Percentiles rank a stretch among this genome's conserved stretches.
phyloP scores from a whole-genome alignment of 2,797 vertebrate genomes.

The Pyrrhura leucotis region DNA sequence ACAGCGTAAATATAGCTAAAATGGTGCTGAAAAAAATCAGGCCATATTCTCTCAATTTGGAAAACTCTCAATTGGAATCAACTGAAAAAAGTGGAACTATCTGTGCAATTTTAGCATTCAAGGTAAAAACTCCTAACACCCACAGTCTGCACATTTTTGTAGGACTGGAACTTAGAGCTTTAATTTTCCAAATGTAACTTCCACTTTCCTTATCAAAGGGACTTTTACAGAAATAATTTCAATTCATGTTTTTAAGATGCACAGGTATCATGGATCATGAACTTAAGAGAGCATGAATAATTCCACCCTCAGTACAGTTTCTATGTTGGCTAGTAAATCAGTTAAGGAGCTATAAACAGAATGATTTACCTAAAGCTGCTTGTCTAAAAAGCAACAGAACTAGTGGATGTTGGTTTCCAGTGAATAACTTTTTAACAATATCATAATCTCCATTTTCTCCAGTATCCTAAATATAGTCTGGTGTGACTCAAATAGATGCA shows the following conservation, averaged over 20 bases:
- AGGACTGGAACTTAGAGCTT: not conserved
- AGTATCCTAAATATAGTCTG: not conserved
- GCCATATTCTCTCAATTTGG: not conserved
- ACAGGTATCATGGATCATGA: not conserved
- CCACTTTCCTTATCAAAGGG: not conserved
- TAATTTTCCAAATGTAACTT: not conserved
- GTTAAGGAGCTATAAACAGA: not conserved
- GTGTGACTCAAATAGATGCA: not conserved
- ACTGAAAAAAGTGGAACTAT: not conserved
- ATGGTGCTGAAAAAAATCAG: not conserved
- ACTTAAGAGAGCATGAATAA: not conserved
- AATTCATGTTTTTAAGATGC: not conserved
- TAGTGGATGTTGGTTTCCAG: not conserved
- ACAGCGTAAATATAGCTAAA: not conserved
- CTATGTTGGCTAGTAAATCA: not conserved
- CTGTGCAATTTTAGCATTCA: not conserved
- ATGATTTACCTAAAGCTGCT: not conserved
- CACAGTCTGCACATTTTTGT: not conserved
- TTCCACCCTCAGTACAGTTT: not conserved
- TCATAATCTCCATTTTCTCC: not conserved
- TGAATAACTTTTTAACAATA: not conserved
- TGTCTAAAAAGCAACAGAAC: not conserved
- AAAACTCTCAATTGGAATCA: not conserved
- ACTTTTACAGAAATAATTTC: not conserved
- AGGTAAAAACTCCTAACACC: not conserved